Base-by-base conservation (phyloP, 2,113 vertebrate species). In the Sinocyclocheilus maitianheensis region DNA sequence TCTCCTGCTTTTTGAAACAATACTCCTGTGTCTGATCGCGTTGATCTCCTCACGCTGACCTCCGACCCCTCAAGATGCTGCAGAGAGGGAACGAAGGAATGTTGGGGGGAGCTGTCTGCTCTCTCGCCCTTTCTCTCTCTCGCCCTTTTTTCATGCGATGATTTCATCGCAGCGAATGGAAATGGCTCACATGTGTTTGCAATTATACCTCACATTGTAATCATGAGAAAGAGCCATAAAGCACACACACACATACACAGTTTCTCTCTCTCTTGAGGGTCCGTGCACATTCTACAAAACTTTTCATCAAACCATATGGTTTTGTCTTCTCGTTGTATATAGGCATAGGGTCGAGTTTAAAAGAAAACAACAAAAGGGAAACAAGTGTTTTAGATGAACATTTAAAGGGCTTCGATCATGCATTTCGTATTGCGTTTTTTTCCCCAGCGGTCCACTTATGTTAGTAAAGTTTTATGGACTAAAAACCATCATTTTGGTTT, bases 1-100 rank as follows among this genome's bases (percentile, higher is more conserved):
- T 86, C 87, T 88, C 85, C 81, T 63, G 81, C 80, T 89, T 89
- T 90, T 87, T 89, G 88, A 87, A 87, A 87, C 87, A 87, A 84
- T 88, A 88, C 88, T 88, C 89, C 90, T 91, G 90, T 89, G 88
- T 91, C 88, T 89, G 89, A 91, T 89, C 88, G 86, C 78, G 81
- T 77, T 87, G 86, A 89, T 86, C 87, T 85, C 86, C 88, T 89
- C 30, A 26, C 65, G 12, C 65, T 83, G 87, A 89, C 90, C 85
- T 85, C 40, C 82, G 87, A 91, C 88, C 90, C 80, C 60, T 90
- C 87, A 90, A 90, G 87, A 90, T 90, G 89, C 89, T 79, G 81
- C 77, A 16, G 84, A 87, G 85, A 88, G 78, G 84, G 77, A 87
- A 80, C 63, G 74, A 75, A 84, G 67, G 85, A 88, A 88, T 84